These are phyloP conservation scores for Mixornis gularis DNA, from an alignment of 2,113 vertebrate species.

Conservation along the genomic window DNA sequence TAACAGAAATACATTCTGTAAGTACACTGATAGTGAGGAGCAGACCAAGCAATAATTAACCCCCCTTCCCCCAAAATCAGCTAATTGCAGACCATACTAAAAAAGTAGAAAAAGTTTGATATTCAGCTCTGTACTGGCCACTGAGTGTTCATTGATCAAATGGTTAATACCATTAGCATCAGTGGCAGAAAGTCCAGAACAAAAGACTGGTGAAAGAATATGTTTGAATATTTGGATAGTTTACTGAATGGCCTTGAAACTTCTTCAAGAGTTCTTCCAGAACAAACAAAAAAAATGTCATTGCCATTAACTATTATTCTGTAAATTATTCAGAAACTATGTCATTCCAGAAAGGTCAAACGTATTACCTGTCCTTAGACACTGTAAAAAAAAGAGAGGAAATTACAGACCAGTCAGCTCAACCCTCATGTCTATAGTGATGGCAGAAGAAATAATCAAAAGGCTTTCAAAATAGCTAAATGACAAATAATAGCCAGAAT, in stretches of 20 bases:
- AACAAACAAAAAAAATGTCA: not conserved
- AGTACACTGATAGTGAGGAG: not conserved
- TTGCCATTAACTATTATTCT: not conserved
- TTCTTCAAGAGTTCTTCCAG: not conserved
- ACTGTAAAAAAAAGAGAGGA: not conserved
- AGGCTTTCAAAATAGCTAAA: not conserved
- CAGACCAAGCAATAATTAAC: not conserved
- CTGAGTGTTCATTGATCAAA: not conserved
- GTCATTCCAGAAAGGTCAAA: conserved; percentile 7
- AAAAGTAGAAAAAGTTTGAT: not conserved
- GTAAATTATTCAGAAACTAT: not conserved
- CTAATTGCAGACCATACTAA: not conserved
- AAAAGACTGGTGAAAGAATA: not conserved
- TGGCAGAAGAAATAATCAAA: not conserved
- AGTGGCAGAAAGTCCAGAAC: not conserved
- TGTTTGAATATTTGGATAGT: not conserved
- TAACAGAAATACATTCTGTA: not conserved
- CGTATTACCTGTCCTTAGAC: not conserved
- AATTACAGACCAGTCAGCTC: conserved; percentile 20
- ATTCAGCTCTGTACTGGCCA: not conserved
- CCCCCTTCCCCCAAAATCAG: rapidly evolving
- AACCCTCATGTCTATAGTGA: not conserved
- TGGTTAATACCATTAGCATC: not conserved
- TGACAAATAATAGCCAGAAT: not conserved
- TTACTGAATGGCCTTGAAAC: not conserved